Evolutionary conservation across 2,888 invertebrate genomes (phyloP).

Genomic region (Steinernema scapterisci): DNA sequence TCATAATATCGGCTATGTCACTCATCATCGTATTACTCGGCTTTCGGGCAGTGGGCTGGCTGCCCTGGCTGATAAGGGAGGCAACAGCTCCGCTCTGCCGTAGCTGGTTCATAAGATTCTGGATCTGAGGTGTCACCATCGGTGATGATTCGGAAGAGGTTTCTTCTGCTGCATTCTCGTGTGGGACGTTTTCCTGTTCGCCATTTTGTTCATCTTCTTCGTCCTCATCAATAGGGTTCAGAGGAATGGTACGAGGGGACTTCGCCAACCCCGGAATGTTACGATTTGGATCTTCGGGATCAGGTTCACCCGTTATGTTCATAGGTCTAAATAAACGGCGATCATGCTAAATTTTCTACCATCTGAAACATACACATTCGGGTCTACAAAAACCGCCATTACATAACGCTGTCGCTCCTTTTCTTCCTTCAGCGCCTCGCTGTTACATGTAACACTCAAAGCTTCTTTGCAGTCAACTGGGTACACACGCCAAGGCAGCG

Average conservation of each 20-base stretch:
- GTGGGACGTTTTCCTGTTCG: not conserved
- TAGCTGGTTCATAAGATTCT: conserved; percentile 1
- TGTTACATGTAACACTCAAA: not conserved
- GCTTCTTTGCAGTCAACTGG: not conserved
- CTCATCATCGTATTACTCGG: not conserved
- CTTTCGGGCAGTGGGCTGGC: not conserved
- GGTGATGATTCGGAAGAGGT: not conserved
- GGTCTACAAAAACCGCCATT: conserved; percentile 14
- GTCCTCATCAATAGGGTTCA: not conserved
- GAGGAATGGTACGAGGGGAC: not conserved
- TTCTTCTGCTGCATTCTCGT: not conserved
- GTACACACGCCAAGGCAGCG: not conserved
- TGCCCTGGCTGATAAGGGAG: not conserved
- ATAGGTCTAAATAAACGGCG: not conserved
- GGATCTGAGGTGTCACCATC: not conserved
- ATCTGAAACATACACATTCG: not conserved
- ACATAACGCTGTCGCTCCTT: conserved; percentile 16
- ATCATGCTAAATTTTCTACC: not conserved
- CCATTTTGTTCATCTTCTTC: not conserved
- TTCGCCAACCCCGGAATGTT: not conserved
- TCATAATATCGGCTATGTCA: not conserved
- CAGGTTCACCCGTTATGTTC: conserved; percentile 5
- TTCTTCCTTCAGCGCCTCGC: conserved; percentile 9
- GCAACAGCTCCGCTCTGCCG: conserved; percentile 2
- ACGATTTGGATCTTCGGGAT: not conserved